Conservation (phyloP, 2,797 vertebrate genomes). For the Molothrus aeneus region DNA sequence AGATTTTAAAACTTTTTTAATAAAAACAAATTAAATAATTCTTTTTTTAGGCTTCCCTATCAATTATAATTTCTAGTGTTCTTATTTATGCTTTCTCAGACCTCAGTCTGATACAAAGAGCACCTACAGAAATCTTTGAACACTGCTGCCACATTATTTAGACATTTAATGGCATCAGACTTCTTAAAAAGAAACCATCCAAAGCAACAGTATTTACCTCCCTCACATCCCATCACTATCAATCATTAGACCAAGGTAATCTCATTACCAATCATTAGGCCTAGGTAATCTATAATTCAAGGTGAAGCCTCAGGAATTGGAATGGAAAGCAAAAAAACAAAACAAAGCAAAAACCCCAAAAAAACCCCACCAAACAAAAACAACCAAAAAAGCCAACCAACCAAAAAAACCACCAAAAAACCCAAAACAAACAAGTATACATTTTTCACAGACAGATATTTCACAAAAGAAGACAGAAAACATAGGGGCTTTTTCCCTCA, state of each 20-base stretch:
- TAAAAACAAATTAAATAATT: neutral
- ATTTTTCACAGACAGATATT: neutral
- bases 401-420: neutral
- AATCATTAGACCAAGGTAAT: neutral
- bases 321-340: neutral
- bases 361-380: neutral
- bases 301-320: neutral
- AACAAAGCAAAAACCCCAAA: neutral
- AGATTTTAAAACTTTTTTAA: neutral
- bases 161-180: neutral
- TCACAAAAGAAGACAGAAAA: neutral
- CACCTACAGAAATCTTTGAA: neutral
- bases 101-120: neutral
- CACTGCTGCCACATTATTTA: neutral
- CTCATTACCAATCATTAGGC: neutral
- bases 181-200: neutral
- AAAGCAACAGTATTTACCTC: neutral
- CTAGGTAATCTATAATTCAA: neutral
- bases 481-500: fast-evolving
- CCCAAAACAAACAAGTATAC: neutral
- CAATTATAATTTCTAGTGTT: neutral
- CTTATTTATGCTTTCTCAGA: neutral
- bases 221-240: neutral
- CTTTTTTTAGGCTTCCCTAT: neutral
- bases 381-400: neutral